Conservation (phyloP, 2,888 invertebrate genomes). For the Polietes domitor region DNA sequence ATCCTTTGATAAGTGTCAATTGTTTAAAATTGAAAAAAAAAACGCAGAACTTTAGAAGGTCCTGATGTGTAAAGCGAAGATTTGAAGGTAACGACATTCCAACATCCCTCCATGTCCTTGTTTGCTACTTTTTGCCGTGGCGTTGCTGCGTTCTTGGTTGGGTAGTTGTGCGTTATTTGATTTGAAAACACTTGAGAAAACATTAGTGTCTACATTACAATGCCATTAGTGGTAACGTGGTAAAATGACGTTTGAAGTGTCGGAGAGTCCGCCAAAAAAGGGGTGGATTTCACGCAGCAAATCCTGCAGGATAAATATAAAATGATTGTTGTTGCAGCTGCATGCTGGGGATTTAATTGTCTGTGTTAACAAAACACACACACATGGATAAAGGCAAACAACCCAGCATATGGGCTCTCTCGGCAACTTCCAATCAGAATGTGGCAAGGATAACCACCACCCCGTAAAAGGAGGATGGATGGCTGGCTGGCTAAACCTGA, state of each 20-base stretch:
- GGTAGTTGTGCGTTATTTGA: constrained; percentile 44
- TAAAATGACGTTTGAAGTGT: constrained; percentile 66
- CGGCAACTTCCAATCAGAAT: constrained; percentile 64
- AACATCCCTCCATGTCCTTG: neutral
- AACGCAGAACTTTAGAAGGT: neutral
- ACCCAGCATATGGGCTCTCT: neutral
- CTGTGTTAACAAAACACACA: constrained; percentile 57
- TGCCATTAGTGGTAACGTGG: constrained; percentile 74
- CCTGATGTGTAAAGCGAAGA: neutral
- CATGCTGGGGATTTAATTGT: constrained; percentile 69
- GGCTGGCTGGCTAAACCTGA: constrained; percentile 12
- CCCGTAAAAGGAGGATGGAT: too few relatives aligned
- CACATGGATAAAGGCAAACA: neutral
- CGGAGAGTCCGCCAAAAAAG: constrained; percentile 55
- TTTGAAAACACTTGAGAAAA: constrained; percentile 73
- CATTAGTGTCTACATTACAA: constrained; percentile 80
- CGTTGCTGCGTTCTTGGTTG: neutral
- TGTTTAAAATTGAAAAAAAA: constrained; percentile 46
- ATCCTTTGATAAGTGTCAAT: constrained; percentile 52
- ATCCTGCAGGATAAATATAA: constrained; percentile 37
- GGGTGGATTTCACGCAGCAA: constrained; percentile 44
- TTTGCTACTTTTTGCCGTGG: neutral
- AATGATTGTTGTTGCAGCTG: constrained; percentile 70
- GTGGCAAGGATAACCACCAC: constrained; percentile 1
- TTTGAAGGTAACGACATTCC: neutral